Evolutionary conservation across 1,140 invertebrate species (phyloP), one percentile per base, ranked within the genome.

Genomic region (Drosophila ananassae): DNA sequence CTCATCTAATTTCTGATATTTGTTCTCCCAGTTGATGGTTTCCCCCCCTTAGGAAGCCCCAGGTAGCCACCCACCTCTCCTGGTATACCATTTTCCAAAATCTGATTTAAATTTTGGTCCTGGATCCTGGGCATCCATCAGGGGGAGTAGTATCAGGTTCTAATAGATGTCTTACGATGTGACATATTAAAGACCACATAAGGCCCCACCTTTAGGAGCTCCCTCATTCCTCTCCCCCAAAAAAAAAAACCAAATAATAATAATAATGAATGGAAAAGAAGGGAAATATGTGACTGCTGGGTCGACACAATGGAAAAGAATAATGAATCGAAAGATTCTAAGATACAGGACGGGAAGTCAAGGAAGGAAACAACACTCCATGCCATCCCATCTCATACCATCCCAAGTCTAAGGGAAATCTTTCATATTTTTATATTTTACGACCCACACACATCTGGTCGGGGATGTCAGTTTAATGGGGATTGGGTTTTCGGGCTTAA

Each of bases 1-100:
- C 68, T 85, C 82, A 81, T 87, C 82, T 81, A 80, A 84, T 84
- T 84, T 80, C 60, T 80, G 79, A 50, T 50, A 83, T 78, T 77
- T 83, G 74, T 78, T 78, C 24, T 55, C 34, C 34, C 34, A n/a
- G 25, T 30, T 57, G 39, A 57, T 44, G 52, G 37, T 10, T 8
- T 17, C 9, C 39, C 30, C 2, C 24, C 46, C 22, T 5, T 12
- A n/a, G 10, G 3, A 3, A 1, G 2, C 10, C 34, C 3, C 10
- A 10, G 9, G 8, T 9, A 32, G 21, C 10, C 22, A n/a, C 12
- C 13, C 25, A 13, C 24, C 13, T 17, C 24, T 13, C n/a, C 37
- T 55, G 25, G 17, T 1, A 28, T 6, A 6, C 59, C 52, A 59
- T 58, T 61, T 74, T 68, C 52, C 52, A 21, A 60, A 68, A 78